Percentiles rank a stretch among this genome's conserved stretches.
These are phyloP conservation scores for Bubo bubo DNA, from an alignment of 2,113 vertebrate species.

Conservation along the genomic window DNA sequence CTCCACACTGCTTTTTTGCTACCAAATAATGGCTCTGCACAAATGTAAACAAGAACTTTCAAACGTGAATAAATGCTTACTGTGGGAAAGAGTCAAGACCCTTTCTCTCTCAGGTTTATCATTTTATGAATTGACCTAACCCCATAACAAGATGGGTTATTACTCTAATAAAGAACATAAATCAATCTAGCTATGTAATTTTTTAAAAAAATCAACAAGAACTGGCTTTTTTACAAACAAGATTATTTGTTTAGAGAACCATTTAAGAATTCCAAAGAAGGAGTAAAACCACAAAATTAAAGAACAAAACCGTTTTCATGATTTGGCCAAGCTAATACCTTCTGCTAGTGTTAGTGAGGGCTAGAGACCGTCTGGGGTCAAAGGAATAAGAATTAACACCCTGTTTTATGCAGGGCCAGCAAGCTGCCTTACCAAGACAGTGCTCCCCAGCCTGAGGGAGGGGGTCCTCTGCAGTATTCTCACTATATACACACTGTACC, in stretches of 20 bases:
- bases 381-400: neutral
- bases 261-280: constrained; percentile 7
- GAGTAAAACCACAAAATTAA: neutral
- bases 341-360: neutral
- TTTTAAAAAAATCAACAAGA: neutral
- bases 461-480: neutral
- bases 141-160: constrained; percentile 44
- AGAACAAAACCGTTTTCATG: neutral
- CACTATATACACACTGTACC: neutral
- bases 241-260: neutral
- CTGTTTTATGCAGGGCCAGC: neutral
- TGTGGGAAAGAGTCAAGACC: neutral
- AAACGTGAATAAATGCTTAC: constrained; percentile 35
- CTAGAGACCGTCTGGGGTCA: neutral
- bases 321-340: neutral
- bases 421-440: neutral
- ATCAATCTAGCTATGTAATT: constrained; percentile 2
- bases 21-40: neutral
- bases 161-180: constrained; percentile 38
- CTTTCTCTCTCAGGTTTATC: constrained; percentile 11
- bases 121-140: constrained; percentile 45
- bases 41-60: neutral
- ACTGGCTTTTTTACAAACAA: neutral
- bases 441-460: neutral
- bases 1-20: neutral